Base-by-base conservation (phyloP, 2,888 invertebrate genomes). In the Conchocele bisecta region DNA sequence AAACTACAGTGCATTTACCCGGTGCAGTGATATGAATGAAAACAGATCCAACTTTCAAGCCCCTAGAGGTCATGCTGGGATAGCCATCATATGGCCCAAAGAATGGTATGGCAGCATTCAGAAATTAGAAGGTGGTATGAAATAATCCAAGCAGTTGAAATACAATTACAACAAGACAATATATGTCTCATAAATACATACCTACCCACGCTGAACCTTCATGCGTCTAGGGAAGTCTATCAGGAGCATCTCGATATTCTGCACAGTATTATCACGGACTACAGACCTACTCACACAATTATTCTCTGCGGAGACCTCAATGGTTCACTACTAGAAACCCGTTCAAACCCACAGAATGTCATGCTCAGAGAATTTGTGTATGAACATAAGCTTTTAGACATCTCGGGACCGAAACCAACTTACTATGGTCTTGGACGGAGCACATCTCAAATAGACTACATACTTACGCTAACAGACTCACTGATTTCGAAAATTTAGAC, bases 111-210 rank as follows among this genome's bases (percentile, higher is more conserved):
- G 28, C 9, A 9, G 15, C n/a, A 17, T 48, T 11, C 28, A 48
- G 17, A 9, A 17, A 22, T 31, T 48, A 17, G 48, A 48, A 15
- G 48, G 31, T 6, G 28, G 48, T 20, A 15, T 17, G 6, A 48
- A 28, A 26, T 28, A 17, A 31, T 48, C 28, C 48, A 48, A 31
- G 48, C 48, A 48, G 28, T 48, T 4, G 26, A 24, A 17, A 3
- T 48, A 22, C 26, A 28, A 4, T 9, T 31, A 3, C 15, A 6
- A 2, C 29, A 48, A 3, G 15, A 15, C 28, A 48, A 6, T 7
- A 17, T 28, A 48, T 48, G 48, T 48, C 28, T 48, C 48, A 48
- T 48, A 3, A 48, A 48, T 28, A 22, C 28, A 28, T 48, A 48
- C 31, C 28, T 48, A 29, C 48, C 48, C n/a, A 48, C 48, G 13